Conservation (phyloP, 2,888 invertebrate genomes). For the Drosophila anomelani region DNA sequence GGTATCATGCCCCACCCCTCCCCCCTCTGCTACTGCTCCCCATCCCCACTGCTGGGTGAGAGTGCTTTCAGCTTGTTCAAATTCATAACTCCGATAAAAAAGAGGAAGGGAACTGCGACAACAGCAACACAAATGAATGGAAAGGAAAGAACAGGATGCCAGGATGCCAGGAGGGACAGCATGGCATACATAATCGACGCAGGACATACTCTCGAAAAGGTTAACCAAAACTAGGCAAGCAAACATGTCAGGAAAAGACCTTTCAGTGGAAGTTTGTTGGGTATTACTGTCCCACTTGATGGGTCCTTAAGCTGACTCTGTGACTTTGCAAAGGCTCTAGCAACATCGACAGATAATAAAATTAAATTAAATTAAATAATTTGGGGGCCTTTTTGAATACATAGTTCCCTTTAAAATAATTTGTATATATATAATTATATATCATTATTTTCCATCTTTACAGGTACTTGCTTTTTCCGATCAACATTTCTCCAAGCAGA, state of each 20-base stretch:
- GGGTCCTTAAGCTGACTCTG: rapidly evolving
- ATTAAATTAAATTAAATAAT: not conserved
- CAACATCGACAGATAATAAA: not conserved
- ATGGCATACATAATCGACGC: not conserved
- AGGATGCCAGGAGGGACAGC: not conserved
- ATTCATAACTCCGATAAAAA: slow-evolving; percentile 51
- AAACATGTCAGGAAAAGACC: not conserved
- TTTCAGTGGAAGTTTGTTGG: not conserved
- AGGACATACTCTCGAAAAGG: not conserved
- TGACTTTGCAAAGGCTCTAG: not conserved
- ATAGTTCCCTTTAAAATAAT: not conserved
- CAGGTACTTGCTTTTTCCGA: not conserved
- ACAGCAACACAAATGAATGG: not conserved
- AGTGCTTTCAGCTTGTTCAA: slow-evolving; percentile 38
- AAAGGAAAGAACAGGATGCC: not conserved
- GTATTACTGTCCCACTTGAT: not conserved
- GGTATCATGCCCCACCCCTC: too few relatives aligned
- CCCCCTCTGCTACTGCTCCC: too few relatives aligned
- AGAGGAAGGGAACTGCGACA: not conserved
- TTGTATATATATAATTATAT: too few relatives aligned
- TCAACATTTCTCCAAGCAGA: not conserved
- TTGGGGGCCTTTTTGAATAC: not conserved
- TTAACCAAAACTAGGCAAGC: not conserved
- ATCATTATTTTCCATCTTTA: not conserved
- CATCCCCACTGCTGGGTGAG: not conserved